Conservation (phyloP, 1,140 invertebrate genomes). For the Bradysia coprophila region DNA sequence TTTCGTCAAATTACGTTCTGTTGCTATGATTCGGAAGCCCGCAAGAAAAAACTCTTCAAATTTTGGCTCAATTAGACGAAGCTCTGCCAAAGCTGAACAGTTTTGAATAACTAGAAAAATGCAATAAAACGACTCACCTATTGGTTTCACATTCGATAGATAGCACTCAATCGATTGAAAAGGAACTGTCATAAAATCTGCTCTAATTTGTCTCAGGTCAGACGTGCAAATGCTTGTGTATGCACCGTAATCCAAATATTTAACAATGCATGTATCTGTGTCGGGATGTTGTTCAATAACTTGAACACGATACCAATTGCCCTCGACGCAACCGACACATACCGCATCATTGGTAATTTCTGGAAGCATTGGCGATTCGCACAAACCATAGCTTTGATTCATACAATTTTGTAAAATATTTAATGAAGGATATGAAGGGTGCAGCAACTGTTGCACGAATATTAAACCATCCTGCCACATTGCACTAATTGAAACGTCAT, state of each 20-base stretch:
- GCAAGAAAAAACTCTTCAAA: too few relatives aligned
- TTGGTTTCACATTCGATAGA: conserved; percentile 71
- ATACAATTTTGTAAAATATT: conserved; percentile 55
- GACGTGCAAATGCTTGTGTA: conserved; percentile 58
- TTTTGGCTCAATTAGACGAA: too few relatives aligned
- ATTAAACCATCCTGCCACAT: conserved; percentile 69
- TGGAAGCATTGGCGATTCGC: conserved; percentile 43
- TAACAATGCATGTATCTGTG: conserved; percentile 54
- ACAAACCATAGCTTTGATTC: conserved; percentile 40
- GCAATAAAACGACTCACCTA: conserved; percentile 38
- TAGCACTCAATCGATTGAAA: conserved; percentile 93
- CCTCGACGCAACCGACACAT: conserved; percentile 64
- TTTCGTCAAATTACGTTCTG: too few relatives aligned
- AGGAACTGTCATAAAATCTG: conserved; percentile 80
- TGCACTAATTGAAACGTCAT: conserved; percentile 74
- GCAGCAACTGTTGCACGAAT: conserved; percentile 85
- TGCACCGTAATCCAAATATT: conserved; percentile 88
- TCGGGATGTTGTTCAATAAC: conserved; percentile 51
- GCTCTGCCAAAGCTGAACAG: too few relatives aligned
- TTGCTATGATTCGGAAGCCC: too few relatives aligned
- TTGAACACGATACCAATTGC: conserved; percentile 77
- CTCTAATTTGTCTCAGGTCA: conserved; percentile 68
- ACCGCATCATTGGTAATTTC: conserved; percentile 58
- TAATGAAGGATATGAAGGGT: conserved; percentile 73
- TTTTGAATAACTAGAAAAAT: conserved; percentile 6